Evolutionary conservation across 2,797 vertebrate genomes (phyloP), one percentile per base, ranked within the genome.

Genomic region (Taeniopygia guttata): DNA sequence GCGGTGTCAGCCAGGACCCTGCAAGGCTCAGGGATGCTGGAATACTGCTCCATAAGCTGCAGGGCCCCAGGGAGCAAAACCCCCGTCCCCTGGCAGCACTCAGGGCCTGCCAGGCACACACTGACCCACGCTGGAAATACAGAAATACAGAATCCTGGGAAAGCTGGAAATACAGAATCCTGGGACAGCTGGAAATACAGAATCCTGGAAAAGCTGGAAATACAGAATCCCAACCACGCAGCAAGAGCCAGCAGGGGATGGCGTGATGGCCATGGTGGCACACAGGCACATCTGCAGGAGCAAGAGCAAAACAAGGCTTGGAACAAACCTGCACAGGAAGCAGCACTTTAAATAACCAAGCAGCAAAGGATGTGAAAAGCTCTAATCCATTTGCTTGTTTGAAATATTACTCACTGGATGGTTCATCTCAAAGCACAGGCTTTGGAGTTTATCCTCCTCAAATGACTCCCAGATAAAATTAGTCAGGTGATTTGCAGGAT

Each of bases 401-500:
- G 87, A 86, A 93, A 91, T 92, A 88, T 84, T 92, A 46, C 84
- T 91, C 75, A 45, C 62, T 59, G 54, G 36, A 76, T n/a, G 54
- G 62, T 2, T 91, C 73, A 49, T 42, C 55, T 72, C 82, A 54
- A 93, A 84, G 72, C 79, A 66, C 58, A 34, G 46, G 48, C 87
- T 93, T 70, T 85, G 66, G 51, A 83, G 83, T 49, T 93, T 49
- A 91, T 84, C 91, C 87, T 58, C 60, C 87, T 82, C 87, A 68
- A 92, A 86, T 26, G 69, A 86, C 66, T 75, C 55, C 22, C 42
- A 92, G 87, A 94, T 79, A 95, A 94, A 96, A 94, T 84, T 48
- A 90, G 75, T 66, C 84, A 80, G 87, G 87, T 93, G 93, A 90
- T 96, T 94, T 94, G 60, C 55, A 90, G 95, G 79, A 84, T 92